Conservation (phyloP, 2,797 vertebrate genomes). For the Cryptoblepharus egeriae region DNA sequence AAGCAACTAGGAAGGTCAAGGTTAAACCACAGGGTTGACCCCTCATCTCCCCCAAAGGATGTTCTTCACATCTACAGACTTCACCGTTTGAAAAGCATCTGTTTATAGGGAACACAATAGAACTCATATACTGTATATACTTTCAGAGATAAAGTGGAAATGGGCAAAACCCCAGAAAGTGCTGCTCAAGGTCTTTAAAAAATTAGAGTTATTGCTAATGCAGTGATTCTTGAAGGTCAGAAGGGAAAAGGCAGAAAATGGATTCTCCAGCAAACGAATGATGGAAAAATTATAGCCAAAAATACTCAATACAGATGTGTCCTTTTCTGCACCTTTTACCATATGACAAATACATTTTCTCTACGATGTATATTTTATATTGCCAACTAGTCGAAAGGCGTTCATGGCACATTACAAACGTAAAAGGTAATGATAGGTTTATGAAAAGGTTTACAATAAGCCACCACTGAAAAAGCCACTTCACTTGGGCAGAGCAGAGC, state of each 20-base stretch:
- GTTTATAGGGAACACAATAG: conserved; percentile 5
- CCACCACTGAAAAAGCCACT: too few relatives aligned
- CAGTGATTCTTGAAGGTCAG: background rate
- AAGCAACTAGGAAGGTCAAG: too few relatives aligned
- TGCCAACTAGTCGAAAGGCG: background rate
- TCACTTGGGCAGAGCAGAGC: too few relatives aligned
- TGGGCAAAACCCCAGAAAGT: conserved; percentile 19
- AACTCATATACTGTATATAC: rapidly evolving
- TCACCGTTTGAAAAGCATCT: too few relatives aligned
- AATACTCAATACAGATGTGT: background rate
- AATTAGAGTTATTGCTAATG: conserved; percentile 20
- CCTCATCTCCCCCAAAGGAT: too few relatives aligned
- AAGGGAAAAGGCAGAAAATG: conserved; percentile 34
- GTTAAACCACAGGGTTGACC: too few relatives aligned
- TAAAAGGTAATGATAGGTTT: background rate
- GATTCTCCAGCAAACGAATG: background rate
- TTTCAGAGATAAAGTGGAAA: too few relatives aligned
- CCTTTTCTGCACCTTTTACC: background rate
- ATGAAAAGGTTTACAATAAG: too few relatives aligned
- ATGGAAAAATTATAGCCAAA: background rate
- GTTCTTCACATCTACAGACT: too few relatives aligned
- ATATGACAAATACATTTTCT: background rate
- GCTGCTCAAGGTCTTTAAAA: background rate
- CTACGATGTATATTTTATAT: background rate
- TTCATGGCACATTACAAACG: background rate